Evolutionary conservation across 2,888 invertebrate genomes (phyloP).

Genomic region (Drosophila rubida): DNA sequence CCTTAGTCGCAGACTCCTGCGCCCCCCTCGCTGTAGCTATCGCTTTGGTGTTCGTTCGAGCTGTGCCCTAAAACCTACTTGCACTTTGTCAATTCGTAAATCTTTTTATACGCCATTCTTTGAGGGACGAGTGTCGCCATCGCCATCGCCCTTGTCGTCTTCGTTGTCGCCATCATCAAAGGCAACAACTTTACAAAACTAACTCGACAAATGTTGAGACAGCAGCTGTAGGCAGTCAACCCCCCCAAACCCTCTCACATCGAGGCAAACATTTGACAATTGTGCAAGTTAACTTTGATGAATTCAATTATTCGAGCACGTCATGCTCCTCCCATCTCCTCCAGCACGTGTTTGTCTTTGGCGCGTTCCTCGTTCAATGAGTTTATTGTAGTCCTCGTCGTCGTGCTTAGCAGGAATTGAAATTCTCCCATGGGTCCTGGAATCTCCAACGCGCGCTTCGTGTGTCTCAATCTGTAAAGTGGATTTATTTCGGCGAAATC

Average conservation of each 20-base stretch:
- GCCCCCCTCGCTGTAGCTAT: background rate
- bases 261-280: conserved; percentile 61
- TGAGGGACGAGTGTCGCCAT: conserved; percentile 37
- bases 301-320: conserved; percentile 76
- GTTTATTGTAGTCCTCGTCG: conserved; percentile 58
- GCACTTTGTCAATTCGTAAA: conserved; percentile 80
- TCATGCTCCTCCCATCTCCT: conserved; percentile 33
- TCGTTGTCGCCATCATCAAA: conserved; percentile 70
- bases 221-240: conserved; percentile 39
- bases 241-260: background rate
- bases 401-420: conserved; percentile 72
- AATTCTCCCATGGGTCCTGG: conserved; percentile 53
- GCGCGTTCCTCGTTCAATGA: conserved; percentile 61
- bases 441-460: conserved; percentile 4
- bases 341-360: conserved; percentile 65
- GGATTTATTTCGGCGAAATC: conserved; percentile 77
- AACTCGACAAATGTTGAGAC: conserved; percentile 59
- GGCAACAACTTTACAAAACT: conserved; percentile 71
- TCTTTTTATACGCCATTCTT: conserved; percentile 70
- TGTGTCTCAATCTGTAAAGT: conserved; percentile 72
- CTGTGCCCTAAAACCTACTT: conserved; percentile 60
- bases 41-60: conserved; percentile 32
- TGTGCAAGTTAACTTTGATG: conserved; percentile 80
- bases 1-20: conserved; percentile 15
- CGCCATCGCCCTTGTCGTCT: conserved; percentile 12